phyloP scores from a whole-genome alignment of 2,797 vertebrate species.

The Sphenopsis melanotis region DNA sequence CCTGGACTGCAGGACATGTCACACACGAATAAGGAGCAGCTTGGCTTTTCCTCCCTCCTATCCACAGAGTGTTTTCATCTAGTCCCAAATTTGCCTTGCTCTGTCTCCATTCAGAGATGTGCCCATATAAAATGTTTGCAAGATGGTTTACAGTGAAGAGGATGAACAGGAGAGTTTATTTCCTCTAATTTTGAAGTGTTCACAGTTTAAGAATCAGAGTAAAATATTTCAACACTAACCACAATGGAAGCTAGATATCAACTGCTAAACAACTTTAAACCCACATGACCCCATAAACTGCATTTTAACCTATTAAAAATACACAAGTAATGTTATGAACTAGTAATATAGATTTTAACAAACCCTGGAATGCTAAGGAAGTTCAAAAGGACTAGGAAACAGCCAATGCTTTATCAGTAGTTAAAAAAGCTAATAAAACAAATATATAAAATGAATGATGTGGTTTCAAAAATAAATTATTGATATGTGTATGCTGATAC shows the following conservation, averaged over 20 bases:
- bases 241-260: neutral
- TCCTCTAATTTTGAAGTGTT: neutral
- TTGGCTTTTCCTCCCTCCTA: neutral
- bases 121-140: neutral
- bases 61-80: neutral
- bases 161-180: neutral
- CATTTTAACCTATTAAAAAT: neutral
- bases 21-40: neutral
- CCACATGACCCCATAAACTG: neutral
- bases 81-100: neutral
- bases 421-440: neutral
- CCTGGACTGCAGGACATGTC: neutral
- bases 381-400: neutral
- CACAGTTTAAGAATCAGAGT: neutral
- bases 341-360: neutral
- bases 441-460: neutral
- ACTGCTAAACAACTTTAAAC: neutral
- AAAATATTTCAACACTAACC: neutral
- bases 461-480: neutral
- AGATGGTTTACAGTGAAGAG: neutral
- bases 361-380: neutral
- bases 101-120: neutral
- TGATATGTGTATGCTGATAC: neutral
- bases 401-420: neutral
- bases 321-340: neutral